A percentile compares a stretch with the other conserved stretches of the same genome.
Evolutionary conservation across 2,888 invertebrate genomes (phyloP).

Genomic region (Rosalia funebris): DNA sequence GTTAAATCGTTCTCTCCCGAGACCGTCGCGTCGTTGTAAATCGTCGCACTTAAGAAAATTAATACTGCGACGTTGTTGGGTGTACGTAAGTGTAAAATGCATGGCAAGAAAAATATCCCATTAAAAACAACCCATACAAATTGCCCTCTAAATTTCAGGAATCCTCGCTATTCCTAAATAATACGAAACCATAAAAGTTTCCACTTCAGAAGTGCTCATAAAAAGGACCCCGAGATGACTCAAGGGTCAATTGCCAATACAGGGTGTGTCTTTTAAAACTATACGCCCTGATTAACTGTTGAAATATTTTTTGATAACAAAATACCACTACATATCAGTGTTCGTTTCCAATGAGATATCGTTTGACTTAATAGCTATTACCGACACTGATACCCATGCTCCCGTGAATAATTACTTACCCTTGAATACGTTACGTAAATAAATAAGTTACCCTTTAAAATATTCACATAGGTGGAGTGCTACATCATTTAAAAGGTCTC

Average conservation of each 20-base stretch:
- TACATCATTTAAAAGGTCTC: too few species aligned
- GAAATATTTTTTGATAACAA: too few species aligned
- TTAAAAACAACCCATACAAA: conserved; percentile 42
- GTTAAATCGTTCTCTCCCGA: conserved; percentile 45
- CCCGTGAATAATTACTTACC: too few species aligned
- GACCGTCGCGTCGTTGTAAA: conserved; percentile 50
- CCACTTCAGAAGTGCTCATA: not conserved
- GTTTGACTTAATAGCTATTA: too few species aligned
- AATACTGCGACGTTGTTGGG: conserved; percentile 45
- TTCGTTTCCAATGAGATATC: too few species aligned
- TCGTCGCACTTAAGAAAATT: conserved; percentile 53
- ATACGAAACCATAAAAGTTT: not conserved
- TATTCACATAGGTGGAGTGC: too few species aligned
- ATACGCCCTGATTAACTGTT: too few species aligned
- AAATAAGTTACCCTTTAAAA: too few species aligned
- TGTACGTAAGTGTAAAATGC: conserved; percentile 42
- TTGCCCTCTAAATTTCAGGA: conserved; percentile 14
- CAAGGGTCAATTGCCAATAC: not conserved
- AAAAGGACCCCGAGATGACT: not conserved
- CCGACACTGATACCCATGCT: too few species aligned
- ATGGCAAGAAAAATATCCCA: conserved; percentile 37
- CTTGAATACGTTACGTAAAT: too few species aligned
- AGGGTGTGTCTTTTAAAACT: too few species aligned
- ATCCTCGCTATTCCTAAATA: conserved; percentile 15
- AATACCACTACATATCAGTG: too few species aligned